Base-by-base conservation (phyloP, 2,888 invertebrate species). In the Pristionchus exspectatus region DNA sequence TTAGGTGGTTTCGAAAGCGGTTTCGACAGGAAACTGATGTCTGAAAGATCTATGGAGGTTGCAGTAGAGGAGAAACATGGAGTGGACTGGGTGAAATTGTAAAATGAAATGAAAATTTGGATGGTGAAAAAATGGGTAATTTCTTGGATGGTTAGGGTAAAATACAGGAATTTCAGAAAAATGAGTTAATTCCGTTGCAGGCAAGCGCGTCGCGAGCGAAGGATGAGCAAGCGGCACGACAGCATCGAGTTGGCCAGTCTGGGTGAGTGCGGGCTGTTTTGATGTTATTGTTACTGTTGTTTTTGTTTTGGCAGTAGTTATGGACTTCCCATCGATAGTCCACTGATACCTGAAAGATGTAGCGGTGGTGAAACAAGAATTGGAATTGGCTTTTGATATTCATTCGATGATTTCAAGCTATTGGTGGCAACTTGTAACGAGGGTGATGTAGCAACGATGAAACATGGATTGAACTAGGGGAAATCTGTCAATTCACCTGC, bases 201-300 rank as follows among this genome's bases (percentile, higher is more conserved):
- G 74, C 72, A 88, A 59, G 74, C 74, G 38, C 72, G 54, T 63
- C 72, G 87, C 24, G 69, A 83, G 66, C 59, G 89, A 27, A 89
- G 89, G n/a, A 89, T 89, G 89, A 89, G 89, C 83, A 89, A 89
- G 50, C 59, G 83, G 18, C 56, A 69, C 44, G 89, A 89, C 30
- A 50, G 50, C 63, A 89, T 89, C 83, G 89, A 89, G 24, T 18
- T 89, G 83, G 89, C 89, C 81, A 83, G 54, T 89, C 56, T 89
- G 81, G 89, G 89, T 89, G 30, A 83, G 89, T 59, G 7, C 1
- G 21, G n/a, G 16, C 30, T 50, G 30, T 44, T 56, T 33, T 63
- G 21, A 7, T 66, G 50, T 66, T 72, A 1, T 54, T 50, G 44
- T 69, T 87, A 44, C 44, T 54, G n/a, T 27, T 77, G 77, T 18